A percentile compares a stretch with the other conserved stretches of the same genome.
Conservation (phyloP, 2,797 vertebrate species). For the Taeniopygia guttata region DNA sequence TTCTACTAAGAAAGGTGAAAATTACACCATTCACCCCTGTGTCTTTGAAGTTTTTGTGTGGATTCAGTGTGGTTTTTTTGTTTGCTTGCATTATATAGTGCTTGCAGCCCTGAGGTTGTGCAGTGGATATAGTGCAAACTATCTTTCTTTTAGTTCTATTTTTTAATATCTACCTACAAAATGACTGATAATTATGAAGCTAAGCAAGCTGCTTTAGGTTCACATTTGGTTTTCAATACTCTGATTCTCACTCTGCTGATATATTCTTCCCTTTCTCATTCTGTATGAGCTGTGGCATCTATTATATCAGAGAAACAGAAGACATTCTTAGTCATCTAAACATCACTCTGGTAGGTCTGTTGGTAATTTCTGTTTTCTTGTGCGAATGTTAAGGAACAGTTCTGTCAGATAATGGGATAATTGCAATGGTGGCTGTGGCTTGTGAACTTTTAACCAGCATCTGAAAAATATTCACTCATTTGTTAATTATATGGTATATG, state of each 20-base stretch:
- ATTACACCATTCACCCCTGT: neutral
- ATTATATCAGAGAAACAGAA: neutral
- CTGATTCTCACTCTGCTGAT: neutral
- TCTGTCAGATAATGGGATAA: neutral
- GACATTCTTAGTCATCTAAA: neutral
- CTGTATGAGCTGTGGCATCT: neutral
- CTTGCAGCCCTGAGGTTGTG: neutral
- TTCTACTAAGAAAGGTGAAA: neutral
- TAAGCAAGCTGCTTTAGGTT: neutral
- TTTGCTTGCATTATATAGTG: neutral
- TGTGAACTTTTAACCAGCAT: neutral
- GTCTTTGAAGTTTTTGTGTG: neutral
- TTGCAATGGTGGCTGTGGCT: neutral
- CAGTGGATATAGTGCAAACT: neutral
- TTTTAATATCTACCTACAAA: neutral
- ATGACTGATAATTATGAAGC: neutral
- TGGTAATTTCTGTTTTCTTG: neutral
- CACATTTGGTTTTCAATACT: neutral
- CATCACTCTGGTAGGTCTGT: neutral
- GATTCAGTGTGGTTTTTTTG: neutral
- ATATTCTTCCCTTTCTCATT: neutral
- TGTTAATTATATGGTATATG: accelerated
- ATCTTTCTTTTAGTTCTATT: neutral
- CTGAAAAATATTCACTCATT: neutral
- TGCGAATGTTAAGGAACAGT: neutral